A percentile compares a stretch with the other conserved stretches of the same genome.
These are phyloP conservation scores for Ormia ochracea DNA, from an alignment of 2,888 invertebrate genomes.

Conservation along the genomic window DNA sequence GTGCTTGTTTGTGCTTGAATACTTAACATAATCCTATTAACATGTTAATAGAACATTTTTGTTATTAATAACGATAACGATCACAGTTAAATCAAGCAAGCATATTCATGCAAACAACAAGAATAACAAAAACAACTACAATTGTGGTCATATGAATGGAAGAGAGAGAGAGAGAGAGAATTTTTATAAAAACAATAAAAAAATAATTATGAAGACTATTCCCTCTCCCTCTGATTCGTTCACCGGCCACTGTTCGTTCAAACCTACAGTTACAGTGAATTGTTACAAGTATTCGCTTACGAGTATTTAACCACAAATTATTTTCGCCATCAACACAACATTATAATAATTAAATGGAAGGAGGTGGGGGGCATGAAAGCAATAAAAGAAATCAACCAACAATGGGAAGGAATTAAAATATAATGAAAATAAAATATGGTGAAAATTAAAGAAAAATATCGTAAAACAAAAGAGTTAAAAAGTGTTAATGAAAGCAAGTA, in stretches of 20 bases:
- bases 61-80: slow-evolving; percentile 51
- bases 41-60: slow-evolving; percentile 58
- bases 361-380: not conserved
- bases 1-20: not conserved
- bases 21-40: slow-evolving; percentile 56
- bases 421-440: slow-evolving; percentile 4
- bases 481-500: slow-evolving; percentile 17
- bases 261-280: not conserved
- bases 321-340: slow-evolving; percentile 5
- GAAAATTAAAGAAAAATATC: slow-evolving; percentile 12
- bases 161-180: not conserved
- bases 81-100: slow-evolving; percentile 12
- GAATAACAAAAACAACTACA: not conserved
- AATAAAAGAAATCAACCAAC: not conserved
- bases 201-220: slow-evolving; percentile 33
- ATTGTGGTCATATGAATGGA: slow-evolving; percentile 10
- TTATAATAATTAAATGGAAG: not conserved
- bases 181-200: slow-evolving; percentile 51
- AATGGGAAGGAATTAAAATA: slow-evolving; percentile 20
- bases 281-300: not conserved
- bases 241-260: not conserved
- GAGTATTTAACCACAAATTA: slow-evolving; percentile 25
- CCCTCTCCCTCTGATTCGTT: not conserved
- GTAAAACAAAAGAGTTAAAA: not conserved
- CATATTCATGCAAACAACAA: not conserved